Percentiles rank a stretch among this genome's conserved stretches.
These are phyloP conservation scores for Metaphire vulgaris DNA, from an alignment of 1,140 invertebrate species.

Conservation along the genomic window DNA sequence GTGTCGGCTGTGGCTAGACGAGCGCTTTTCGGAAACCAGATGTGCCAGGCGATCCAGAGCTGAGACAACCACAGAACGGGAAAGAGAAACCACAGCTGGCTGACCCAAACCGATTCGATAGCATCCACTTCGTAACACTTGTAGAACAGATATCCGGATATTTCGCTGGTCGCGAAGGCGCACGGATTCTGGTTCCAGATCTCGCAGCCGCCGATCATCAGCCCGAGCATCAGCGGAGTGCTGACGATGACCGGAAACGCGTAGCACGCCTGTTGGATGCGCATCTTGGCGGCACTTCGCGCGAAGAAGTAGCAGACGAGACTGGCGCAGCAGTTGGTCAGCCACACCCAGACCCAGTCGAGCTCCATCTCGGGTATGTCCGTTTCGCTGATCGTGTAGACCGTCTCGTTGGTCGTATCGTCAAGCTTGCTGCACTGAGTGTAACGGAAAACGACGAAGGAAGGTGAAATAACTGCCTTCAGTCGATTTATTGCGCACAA, in stretches of 20 bases:
- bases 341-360: slow-evolving; percentile 37
- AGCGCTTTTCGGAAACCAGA: slow-evolving; percentile 94
- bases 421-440: not conserved
- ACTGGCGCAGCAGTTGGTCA: slow-evolving; percentile 40
- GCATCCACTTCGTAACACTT: slow-evolving; percentile 1
- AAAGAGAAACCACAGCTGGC: slow-evolving; percentile 42
- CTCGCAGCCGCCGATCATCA: slow-evolving; percentile 37
- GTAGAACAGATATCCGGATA: slow-evolving; percentile 18
- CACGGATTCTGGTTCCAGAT: slow-evolving; percentile 15
- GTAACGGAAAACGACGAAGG: not conserved
- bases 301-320: slow-evolving; percentile 46
- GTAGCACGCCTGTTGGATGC: slow-evolving; percentile 44
- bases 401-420: not conserved
- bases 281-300: slow-evolving; percentile 46
- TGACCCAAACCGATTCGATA: slow-evolving; percentile 6
- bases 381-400: not conserved
- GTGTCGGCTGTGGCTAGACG: slow-evolving; percentile 89
- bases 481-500: no score
- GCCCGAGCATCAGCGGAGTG: slow-evolving; percentile 39
- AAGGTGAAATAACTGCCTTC: no score
- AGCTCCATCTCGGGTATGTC: not conserved
- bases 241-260: slow-evolving; percentile 38
- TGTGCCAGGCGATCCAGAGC: slow-evolving; percentile 89
- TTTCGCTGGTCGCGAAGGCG: not conserved
- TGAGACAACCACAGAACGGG: slow-evolving; percentile 83